Conservation (phyloP, 1,140 invertebrate genomes). For the Microvelia longipes region DNA sequence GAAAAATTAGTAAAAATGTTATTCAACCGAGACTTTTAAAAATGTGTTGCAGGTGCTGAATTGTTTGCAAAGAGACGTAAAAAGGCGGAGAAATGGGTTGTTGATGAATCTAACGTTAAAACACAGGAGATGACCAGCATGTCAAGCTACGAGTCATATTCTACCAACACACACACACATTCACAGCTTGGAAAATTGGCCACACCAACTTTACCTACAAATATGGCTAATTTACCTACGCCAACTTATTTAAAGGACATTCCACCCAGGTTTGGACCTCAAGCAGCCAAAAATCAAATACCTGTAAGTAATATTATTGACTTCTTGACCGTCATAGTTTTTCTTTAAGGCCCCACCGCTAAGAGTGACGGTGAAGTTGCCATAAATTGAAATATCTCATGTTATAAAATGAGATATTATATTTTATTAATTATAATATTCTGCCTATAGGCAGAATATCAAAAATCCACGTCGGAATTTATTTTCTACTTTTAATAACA, state of each 20-base stretch:
- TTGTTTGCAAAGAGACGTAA: slow-evolving; percentile 74
- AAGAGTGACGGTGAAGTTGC: no score
- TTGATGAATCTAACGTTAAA: slow-evolving; percentile 50
- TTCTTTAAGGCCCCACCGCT: no score
- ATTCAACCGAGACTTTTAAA: no score
- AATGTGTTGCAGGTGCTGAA: slow-evolving; percentile 61
- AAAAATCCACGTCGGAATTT: no score
- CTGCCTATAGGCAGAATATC: no score
- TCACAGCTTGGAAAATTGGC: slow-evolving; percentile 24
- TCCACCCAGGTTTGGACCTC: slow-evolving; percentile 32
- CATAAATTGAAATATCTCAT: no score
- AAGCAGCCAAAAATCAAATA: slow-evolving; percentile 38
- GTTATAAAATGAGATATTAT: no score
- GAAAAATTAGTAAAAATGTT: no score
- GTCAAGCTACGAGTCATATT: slow-evolving; percentile 3
- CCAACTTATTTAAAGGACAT: slow-evolving; percentile 32
- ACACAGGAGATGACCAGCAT: slow-evolving; percentile 13
- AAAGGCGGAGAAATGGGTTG: slow-evolving; percentile 71
- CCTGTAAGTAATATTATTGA: slow-evolving; percentile 30
- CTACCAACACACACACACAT: slow-evolving; percentile 16
- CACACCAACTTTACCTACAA: slow-evolving; percentile 19
- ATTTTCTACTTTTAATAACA: no score
- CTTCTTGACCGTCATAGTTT: no score
- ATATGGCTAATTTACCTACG: slow-evolving; percentile 19
- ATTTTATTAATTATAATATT: no score